Conservation (phyloP, 2,888 invertebrate species). For the Zeuzera pyrina region DNA sequence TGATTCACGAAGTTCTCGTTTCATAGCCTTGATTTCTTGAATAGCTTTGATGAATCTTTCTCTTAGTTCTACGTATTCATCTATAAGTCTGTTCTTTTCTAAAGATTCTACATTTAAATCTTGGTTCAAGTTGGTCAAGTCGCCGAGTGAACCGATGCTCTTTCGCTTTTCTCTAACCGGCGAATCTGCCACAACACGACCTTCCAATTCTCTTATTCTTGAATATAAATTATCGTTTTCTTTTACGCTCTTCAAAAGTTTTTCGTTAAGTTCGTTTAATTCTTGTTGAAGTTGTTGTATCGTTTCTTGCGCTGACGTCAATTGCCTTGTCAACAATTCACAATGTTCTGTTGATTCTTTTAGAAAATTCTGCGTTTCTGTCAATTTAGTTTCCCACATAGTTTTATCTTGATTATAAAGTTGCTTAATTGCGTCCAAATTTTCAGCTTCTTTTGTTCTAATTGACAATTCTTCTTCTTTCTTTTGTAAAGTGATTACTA, state of each 20-base stretch:
- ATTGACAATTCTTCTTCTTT: constrained; percentile 83
- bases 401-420: constrained; percentile 77
- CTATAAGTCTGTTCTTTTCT: constrained; percentile 83
- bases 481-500: constrained; percentile 81
- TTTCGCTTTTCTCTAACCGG: constrained; percentile 73
- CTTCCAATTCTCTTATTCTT: constrained; percentile 82
- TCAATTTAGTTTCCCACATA: constrained; percentile 76
- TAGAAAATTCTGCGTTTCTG: constrained; percentile 78
- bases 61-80: constrained; percentile 85
- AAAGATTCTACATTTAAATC: constrained; percentile 82
- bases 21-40: constrained; percentile 87
- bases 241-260: constrained; percentile 78
- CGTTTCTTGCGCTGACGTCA: constrained; percentile 76
- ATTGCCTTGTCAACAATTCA: constrained; percentile 76
- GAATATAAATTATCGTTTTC: constrained; percentile 84
- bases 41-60: constrained; percentile 87
- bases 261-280: constrained; percentile 77
- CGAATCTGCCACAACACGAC: constrained; percentile 62
- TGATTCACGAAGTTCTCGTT: constrained; percentile 84
- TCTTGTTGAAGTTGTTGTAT: constrained; percentile 80
- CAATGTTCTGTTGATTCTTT: constrained; percentile 79
- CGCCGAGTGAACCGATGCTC: constrained; percentile 85
- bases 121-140: constrained; percentile 84
- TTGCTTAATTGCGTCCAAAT: constrained; percentile 73
- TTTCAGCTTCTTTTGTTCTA: constrained; percentile 80